Base-by-base conservation (phyloP, 2,888 invertebrate genomes). In the Diogma glabrata region DNA sequence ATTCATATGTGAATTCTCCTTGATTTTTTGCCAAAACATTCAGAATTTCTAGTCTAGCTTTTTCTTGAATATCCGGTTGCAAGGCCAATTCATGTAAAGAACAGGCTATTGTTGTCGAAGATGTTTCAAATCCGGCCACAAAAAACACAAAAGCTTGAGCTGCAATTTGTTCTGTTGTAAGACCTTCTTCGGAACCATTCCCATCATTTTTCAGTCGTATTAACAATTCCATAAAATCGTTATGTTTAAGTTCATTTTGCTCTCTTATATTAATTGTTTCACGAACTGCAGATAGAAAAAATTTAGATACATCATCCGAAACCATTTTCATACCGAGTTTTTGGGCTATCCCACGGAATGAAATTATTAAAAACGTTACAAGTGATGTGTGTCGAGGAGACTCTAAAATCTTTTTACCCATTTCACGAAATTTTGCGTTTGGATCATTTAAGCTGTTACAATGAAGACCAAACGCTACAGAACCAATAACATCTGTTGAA, bases 221-320 rank as follows among this genome's bases (percentile, higher is more conserved):
- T 45, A 78, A 62, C 2, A 77, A 59, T 56, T 79, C 75, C 48
- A 81, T 61, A 52, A 74, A 76, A 57, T 77, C 73, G 30, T 71
- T 71, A 8, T 75, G 55, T 56, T 64, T 57, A 23, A 67, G 52
- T 8, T 64, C 60, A 47, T 63, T 60, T 53, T 63, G 52, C 51
- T 71, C 69, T 14, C 72, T 59, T 24, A 64, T 60, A 3, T 63
- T 61, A 1, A 73, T 63, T 0, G 69, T 70, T 3, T 70, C 66
- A 3, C 60, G 55, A 0, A 72, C 67, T 33, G 67, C 55, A 7
- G 61, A 58, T 60, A 65, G 57, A n/a, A 64, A 68, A 53, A 65
- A 67, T 6, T 63, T 49, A 2, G 60, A 58, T 1, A 67, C 60
- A 12, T 63, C 59, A 9, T 64, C 58, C 1, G 59, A 58, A 4